These are phyloP conservation scores for Neoaliturus tenellus DNA, from an alignment of 2,888 invertebrate species.

Conservation along the genomic window DNA sequence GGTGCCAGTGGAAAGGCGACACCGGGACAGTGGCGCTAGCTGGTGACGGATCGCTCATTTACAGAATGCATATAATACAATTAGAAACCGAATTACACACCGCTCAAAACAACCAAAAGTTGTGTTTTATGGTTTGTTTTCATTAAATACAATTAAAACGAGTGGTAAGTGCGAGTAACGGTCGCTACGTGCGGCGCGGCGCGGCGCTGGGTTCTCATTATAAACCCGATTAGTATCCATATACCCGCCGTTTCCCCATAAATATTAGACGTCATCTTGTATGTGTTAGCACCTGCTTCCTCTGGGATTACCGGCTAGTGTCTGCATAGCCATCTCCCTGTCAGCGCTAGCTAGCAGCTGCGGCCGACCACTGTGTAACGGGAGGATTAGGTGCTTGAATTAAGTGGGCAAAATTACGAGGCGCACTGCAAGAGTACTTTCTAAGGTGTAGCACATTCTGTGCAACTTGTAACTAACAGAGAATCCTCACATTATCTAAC, in stretches of 20 bases:
- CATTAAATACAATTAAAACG: conserved; percentile 14
- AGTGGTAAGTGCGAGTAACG: conserved; percentile 3
- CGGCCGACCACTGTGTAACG: too few species aligned
- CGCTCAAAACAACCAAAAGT: too few species aligned
- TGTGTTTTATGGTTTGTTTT: neutral
- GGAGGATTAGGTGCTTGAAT: too few species aligned
- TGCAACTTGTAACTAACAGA: too few species aligned
- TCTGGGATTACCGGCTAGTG: conserved; percentile 1
- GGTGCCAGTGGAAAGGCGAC: neutral
- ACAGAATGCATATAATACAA: conserved; percentile 7
- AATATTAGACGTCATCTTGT: neutral
- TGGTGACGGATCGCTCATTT: neutral
- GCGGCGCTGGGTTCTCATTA: neutral
- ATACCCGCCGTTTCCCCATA: conserved; percentile 9
- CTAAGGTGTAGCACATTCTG: too few species aligned
- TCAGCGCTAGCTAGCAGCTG: neutral
- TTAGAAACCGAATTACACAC: too few species aligned
- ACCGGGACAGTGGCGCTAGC: conserved; percentile 5
- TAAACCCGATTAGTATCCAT: conserved; percentile 11
- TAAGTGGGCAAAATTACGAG: too few species aligned
- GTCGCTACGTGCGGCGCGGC: neutral
- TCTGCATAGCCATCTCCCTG: too few species aligned
- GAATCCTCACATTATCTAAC: too few species aligned
- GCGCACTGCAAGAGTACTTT: too few species aligned
- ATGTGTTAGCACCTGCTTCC: conserved; percentile 11